These are phyloP conservation scores for Macrophya alboannulata DNA, from an alignment of 2,888 invertebrate genomes.

Conservation along the genomic window DNA sequence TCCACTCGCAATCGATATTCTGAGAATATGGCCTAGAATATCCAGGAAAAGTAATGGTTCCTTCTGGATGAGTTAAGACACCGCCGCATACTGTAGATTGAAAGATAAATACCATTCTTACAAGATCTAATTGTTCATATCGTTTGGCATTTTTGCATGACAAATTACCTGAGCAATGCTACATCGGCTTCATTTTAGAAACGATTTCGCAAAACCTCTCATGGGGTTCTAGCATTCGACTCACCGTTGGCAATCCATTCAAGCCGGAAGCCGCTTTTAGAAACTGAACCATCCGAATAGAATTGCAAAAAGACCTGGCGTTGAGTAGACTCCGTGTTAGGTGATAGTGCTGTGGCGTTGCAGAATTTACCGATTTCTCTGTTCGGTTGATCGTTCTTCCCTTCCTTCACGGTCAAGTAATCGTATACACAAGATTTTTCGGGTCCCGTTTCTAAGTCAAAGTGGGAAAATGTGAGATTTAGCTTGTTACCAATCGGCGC, in stretches of 20 bases:
- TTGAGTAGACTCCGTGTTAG: constrained; percentile 82
- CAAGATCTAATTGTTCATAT: too few relatives aligned
- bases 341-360: constrained; percentile 77
- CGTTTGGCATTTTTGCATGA: too few relatives aligned
- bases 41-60: constrained; percentile 85
- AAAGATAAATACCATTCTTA: too few relatives aligned
- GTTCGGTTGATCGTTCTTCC: constrained; percentile 69
- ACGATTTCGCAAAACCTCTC: too few relatives aligned
- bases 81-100: constrained; percentile 85
- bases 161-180: too few relatives aligned
- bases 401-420: constrained; percentile 83
- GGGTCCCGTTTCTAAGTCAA: constrained; percentile 82
- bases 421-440: constrained; percentile 82
- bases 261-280: constrained; percentile 88
- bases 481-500: constrained; percentile 91
- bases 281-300: constrained; percentile 82
- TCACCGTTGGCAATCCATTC: constrained; percentile 89
- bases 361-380: constrained; percentile 70
- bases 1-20: constrained; percentile 88
- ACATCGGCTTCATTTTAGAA: too few relatives aligned
- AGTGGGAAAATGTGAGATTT: constrained; percentile 91
- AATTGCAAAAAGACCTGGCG: constrained; percentile 86
- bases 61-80: constrained; percentile 82
- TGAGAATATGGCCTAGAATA: constrained; percentile 83
- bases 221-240: too few relatives aligned